These are phyloP conservation scores for Nomada lathburiana DNA, from an alignment of 2,888 invertebrate genomes.

Conservation along the genomic window DNA sequence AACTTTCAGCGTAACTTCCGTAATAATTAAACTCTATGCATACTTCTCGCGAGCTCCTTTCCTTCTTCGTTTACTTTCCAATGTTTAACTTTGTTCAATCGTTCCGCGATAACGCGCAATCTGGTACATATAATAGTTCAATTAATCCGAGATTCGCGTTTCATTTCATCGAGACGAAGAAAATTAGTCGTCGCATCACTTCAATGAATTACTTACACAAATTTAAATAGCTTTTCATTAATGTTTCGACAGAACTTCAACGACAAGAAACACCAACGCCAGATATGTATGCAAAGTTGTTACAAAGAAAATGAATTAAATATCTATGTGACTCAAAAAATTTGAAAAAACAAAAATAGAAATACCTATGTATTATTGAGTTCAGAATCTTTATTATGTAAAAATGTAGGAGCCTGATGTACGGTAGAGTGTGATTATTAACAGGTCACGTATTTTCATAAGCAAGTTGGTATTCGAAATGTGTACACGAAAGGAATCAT, in stretches of 20 bases:
- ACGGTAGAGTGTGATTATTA: neutral
- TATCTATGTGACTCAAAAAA: no score
- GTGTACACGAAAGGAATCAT: constrained; percentile 16
- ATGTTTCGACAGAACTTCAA: no score
- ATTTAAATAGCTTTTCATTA: no score
- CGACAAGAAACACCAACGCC: no score
- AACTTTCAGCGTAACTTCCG: constrained; percentile 22
- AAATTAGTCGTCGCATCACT: no score
- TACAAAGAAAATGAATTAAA: no score
- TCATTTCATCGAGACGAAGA: neutral
- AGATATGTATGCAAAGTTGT: no score
- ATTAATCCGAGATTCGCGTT: no score
- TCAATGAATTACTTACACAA: neutral
- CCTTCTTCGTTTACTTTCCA: neutral
- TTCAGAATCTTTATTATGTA: no score
- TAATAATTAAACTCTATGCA: constrained; percentile 39
- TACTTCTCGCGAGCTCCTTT: neutral
- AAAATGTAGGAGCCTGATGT: neutral
- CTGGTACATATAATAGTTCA: no score
- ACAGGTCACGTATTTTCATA: constrained; percentile 20
- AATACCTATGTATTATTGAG: no score
- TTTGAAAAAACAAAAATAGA: no score
- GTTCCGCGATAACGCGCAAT: neutral
- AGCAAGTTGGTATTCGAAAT: constrained; percentile 46
- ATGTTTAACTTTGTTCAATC: constrained; percentile 19